These are phyloP conservation scores for Lepidurus packardi DNA, from an alignment of 1,140 invertebrate genomes.

Conservation along the genomic window DNA sequence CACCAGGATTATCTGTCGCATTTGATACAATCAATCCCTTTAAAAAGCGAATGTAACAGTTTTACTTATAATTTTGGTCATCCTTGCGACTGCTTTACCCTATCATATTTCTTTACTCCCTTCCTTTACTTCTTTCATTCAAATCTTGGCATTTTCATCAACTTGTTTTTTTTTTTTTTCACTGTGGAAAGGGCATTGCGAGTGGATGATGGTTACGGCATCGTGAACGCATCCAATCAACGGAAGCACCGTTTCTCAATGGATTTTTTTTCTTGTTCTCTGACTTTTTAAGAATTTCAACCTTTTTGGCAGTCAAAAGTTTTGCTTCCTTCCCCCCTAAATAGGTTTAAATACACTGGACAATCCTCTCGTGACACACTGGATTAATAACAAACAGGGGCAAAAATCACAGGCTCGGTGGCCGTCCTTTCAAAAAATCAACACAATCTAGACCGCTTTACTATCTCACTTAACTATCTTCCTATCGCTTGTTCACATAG, in stretches of 20 bases:
- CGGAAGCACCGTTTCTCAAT: not conserved
- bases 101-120: not conserved
- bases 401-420: not conserved
- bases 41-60: constrained; percentile 6
- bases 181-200: not conserved
- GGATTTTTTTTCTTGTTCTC: no score
- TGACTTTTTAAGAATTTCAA: not conserved
- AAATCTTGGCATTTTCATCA: not conserved
- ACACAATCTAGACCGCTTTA: not conserved
- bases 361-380: not conserved
- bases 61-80: not conserved
- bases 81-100: not conserved
- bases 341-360: not conserved
- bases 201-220: not conserved
- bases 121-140: no score
- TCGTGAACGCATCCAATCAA: not conserved
- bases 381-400: not conserved
- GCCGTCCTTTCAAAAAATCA: not conserved
- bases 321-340: no score
- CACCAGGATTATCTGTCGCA: constrained; percentile 9
- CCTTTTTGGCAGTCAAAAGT: not conserved
- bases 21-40: constrained; percentile 2
- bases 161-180: not conserved
- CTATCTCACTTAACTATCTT: no score
- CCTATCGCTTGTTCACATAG: constrained; percentile 4